Conservation (phyloP, 1,140 invertebrate species). For the Hesperophylax magnus region DNA sequence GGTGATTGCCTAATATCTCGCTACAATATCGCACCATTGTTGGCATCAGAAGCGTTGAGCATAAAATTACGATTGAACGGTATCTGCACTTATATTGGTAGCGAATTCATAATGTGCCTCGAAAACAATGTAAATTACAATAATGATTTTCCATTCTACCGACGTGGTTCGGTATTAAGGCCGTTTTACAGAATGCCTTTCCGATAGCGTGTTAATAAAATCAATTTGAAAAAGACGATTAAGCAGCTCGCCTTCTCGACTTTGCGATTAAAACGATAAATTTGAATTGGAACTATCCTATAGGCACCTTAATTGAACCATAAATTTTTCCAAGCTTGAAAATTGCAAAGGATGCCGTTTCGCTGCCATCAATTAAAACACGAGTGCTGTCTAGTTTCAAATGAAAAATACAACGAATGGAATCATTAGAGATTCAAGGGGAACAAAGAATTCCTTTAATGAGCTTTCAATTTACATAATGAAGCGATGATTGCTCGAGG, state of each 20-base stretch:
- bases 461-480: conserved; percentile 10
- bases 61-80: too few species aligned
- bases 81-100: not conserved
- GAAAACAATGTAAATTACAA: conserved; percentile 29
- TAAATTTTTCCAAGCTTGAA: conserved; percentile 33
- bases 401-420: conserved; percentile 9
- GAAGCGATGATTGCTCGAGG: not conserved
- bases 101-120: conserved; percentile 6
- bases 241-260: not conserved
- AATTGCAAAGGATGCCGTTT: conserved; percentile 36
- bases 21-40: too few species aligned
- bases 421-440: conserved; percentile 1
- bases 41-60: too few species aligned
- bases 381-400: conserved; percentile 1
- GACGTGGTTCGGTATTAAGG: not conserved
- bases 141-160: conserved; percentile 14
- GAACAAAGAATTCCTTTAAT: not conserved
- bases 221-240: conserved; percentile 41
- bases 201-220: conserved; percentile 37
- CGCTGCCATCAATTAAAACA: conserved; percentile 12
- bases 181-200: conserved; percentile 27
- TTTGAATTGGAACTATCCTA: conserved; percentile 38
- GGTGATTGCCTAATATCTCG: too few species aligned
- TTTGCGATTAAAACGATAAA: conserved; percentile 39
- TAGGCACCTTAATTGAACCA: conserved; percentile 38